phyloP scores from a whole-genome alignment of 2,797 vertebrate species.

The Trachops cirrhosus region DNA sequence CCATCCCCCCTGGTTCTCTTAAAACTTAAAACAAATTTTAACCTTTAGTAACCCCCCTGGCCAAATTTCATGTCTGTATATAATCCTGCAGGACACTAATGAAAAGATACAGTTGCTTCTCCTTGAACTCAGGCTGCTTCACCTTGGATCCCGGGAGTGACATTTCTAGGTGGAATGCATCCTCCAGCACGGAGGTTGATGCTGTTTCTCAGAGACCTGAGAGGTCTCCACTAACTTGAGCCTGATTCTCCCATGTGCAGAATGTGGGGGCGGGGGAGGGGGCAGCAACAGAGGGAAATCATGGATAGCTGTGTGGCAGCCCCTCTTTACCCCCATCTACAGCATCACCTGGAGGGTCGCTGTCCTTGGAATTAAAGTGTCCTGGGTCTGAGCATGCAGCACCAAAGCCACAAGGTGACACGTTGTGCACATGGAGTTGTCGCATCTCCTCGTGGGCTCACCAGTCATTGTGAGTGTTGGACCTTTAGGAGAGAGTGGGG shows the following conservation, averaged over 20 bases:
- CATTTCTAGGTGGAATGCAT: not conserved
- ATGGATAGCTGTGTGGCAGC: not conserved
- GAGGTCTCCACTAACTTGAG: not conserved
- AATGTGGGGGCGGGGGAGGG: accelerated
- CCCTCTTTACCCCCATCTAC: not conserved
- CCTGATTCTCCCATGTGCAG: not conserved
- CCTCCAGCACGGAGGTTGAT: not conserved
- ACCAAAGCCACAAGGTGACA: slow-evolving; percentile 16
- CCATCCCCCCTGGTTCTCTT: not conserved
- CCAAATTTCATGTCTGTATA: not conserved
- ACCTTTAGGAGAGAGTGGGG: not conserved
- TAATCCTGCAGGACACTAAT: not conserved
- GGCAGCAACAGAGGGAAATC: not conserved
- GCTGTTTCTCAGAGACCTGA: not conserved
- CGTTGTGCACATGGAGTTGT: not conserved
- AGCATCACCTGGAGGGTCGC: not conserved
- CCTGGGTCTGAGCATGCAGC: not conserved
- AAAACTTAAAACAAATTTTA: not conserved
- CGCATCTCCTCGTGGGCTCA: not conserved
- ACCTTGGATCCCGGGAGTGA: not conserved
- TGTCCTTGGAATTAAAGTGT: not conserved
- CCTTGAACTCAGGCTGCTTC: slow-evolving; percentile 25
- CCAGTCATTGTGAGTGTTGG: not conserved
- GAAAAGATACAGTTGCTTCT: not conserved
- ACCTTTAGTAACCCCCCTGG: not conserved